A percentile compares a stretch with the other conserved stretches of the same genome.
Evolutionary conservation across 2,113 vertebrate genomes (phyloP).

Genomic region (Anthoscopus minutus): DNA sequence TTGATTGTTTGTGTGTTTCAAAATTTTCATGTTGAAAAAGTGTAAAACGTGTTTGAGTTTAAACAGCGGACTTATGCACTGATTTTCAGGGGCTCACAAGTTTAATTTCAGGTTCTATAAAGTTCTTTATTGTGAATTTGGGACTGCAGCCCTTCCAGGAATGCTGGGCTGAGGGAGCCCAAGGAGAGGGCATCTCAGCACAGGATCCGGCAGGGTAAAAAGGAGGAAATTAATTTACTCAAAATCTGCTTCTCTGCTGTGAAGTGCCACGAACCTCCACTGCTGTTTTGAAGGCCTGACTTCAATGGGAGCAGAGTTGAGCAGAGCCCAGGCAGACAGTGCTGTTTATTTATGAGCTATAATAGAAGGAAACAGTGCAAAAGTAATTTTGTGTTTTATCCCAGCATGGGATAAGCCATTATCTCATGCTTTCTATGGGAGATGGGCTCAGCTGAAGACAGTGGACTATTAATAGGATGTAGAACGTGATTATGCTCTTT

Average conservation of each 20-base stretch:
- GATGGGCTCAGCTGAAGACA: slow-evolving; percentile 59
- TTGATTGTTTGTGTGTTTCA: neutral
- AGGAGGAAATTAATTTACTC: neutral
- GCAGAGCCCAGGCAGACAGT: neutral
- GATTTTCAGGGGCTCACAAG: neutral
- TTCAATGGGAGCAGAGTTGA: neutral
- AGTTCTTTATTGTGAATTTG: neutral
- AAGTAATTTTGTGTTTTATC: slow-evolving; percentile 61
- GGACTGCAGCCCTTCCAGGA: neutral
- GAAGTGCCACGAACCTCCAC: neutral
- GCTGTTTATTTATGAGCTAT: slow-evolving; percentile 42
- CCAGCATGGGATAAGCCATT: slow-evolving; percentile 64
- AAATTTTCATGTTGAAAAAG: neutral
- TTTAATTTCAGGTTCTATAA: neutral
- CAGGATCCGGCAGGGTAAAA: neutral
- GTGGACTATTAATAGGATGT: slow-evolving; percentile 71
- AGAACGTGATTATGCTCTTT: slow-evolving; percentile 68
- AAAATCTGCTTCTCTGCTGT: neutral
- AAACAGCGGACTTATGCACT: neutral
- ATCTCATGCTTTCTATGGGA: slow-evolving; percentile 66
- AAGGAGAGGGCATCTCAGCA: neutral
- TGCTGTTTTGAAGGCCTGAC: neutral
- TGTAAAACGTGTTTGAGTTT: neutral
- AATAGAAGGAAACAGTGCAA: slow-evolving; percentile 51
- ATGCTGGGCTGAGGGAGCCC: neutral